phyloP scores from a whole-genome alignment of 2,113 vertebrate genomes.

The Podarcis muralis region DNA sequence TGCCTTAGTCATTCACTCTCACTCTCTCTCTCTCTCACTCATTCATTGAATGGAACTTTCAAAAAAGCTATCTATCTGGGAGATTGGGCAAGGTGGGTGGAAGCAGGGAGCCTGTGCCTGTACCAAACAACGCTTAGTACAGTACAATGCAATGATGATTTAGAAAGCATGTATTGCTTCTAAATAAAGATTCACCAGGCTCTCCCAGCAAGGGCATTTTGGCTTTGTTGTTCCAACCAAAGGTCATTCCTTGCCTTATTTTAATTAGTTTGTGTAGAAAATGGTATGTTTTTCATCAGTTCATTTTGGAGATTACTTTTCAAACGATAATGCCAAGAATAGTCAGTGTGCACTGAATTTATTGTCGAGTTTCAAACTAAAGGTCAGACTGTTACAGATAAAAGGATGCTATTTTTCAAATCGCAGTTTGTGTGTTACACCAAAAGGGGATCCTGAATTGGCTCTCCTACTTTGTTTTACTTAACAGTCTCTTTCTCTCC shows the following conservation, averaged over 20 bases:
- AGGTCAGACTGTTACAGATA: constrained; percentile 84
- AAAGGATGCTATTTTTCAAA: constrained; percentile 85
- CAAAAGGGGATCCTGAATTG: constrained; percentile 66
- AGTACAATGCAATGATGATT: constrained; percentile 62
- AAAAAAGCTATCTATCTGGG: background rate
- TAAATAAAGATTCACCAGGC: constrained; percentile 69
- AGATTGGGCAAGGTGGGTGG: constrained; percentile 18
- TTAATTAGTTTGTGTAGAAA: constrained; percentile 87
- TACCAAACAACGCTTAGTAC: constrained; percentile 49
- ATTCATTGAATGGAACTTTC: background rate
- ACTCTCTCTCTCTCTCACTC: background rate
- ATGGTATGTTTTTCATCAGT: constrained; percentile 86
- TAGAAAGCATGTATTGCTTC: constrained; percentile 59
- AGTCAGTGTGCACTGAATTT: constrained; percentile 79
- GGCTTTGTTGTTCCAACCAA: constrained; percentile 82
- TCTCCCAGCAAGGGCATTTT: constrained; percentile 76
- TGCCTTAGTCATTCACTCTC: background rate
- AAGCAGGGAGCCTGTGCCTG: background rate
- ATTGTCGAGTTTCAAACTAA: constrained; percentile 82
- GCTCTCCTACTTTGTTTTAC: constrained; percentile 66
- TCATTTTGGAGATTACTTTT: constrained; percentile 86
- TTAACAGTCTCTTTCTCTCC: constrained; percentile 50
- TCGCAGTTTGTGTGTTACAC: constrained; percentile 73
- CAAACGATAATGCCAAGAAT: constrained; percentile 84
- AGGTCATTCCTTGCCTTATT: constrained; percentile 83